These are phyloP conservation scores for Emydocephalus ijimae DNA, from an alignment of 2,113 vertebrate species.

Conservation along the genomic window DNA sequence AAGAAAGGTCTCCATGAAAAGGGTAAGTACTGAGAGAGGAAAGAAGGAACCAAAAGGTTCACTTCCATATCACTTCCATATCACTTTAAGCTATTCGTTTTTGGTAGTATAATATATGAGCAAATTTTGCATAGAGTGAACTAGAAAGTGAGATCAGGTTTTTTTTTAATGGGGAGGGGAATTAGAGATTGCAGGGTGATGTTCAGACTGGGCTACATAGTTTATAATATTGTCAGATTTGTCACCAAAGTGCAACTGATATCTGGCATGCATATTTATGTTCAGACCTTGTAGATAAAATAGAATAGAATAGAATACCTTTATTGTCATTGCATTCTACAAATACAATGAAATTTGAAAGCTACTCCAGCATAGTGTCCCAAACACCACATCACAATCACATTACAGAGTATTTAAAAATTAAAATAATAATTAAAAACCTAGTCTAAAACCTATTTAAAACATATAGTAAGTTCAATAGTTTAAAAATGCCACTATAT, in stretches of 20 bases:
- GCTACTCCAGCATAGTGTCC: no score
- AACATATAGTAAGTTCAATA: no score
- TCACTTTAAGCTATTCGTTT: background rate
- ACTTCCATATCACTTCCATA: background rate
- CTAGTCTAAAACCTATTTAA: no score
- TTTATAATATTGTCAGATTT: background rate
- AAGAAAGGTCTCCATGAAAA: slow-evolving; percentile 97
- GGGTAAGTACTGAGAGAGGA: slow-evolving; percentile 66
- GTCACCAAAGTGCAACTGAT: background rate
- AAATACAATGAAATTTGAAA: no score
- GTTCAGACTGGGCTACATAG: background rate
- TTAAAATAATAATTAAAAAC: no score
- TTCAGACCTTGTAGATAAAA: background rate
- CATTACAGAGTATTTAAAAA: no score
- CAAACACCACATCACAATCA: no score
- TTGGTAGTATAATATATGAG: background rate
- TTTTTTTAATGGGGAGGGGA: background rate
- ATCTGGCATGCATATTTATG: background rate
- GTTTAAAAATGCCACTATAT: no score
- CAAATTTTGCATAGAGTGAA: background rate
- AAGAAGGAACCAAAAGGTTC: background rate
- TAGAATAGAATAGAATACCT: no score
- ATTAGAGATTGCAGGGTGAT: background rate
- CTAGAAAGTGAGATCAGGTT: background rate
- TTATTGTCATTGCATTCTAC: no score